Base-by-base conservation (phyloP, 1,140 invertebrate genomes). In the Nixonia krombeini region DNA sequence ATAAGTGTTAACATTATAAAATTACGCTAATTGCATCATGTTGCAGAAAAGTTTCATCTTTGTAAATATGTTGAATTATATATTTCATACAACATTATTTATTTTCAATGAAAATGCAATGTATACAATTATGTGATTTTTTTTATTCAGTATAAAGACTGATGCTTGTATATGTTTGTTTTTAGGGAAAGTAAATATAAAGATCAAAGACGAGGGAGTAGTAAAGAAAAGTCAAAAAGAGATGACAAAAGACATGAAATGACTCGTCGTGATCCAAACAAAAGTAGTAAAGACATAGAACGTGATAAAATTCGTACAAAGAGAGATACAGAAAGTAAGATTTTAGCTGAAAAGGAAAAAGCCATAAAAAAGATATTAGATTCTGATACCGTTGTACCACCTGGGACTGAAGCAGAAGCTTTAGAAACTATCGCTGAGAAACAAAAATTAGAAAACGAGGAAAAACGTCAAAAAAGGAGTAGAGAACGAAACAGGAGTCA, bases 251-350 rank as follows among this genome's bases (percentile, higher is more conserved):
- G 66, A 38, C 67, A 72, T 18, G 79, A 84, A 3, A 63, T 72
- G 29, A 31, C 33, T 18, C 75, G 83, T 5, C 78, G 84, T 0
- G 84, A 85, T 71, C 84, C 84, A 3, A 71, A 37, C 7, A 85
- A 85, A 38, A 85, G 83, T 42, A 78, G 59, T 6, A 85, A 85
- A 49, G 84, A 85, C 31, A 85, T 85, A 1, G 84, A 85, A 17
- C 73, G 74, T 1, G 83, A 85, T 26, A 85, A 85, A 21, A 64
- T 81, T 7, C 72, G 81, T 0, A 72, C 78, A 1, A 84, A 84
- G 46, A 79, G 76, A 6, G 76, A 83, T 15, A 79, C 67, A 1
- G 82, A 85, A 6, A 85, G 57, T 40, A 85, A 85, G 41, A 80
- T 84, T 0, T 67, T 85, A 0, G 84, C 82, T 0, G 84, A 85